Evolutionary conservation across 2,113 vertebrate species (phyloP).

Genomic region (Muscicapa adusta): DNA sequence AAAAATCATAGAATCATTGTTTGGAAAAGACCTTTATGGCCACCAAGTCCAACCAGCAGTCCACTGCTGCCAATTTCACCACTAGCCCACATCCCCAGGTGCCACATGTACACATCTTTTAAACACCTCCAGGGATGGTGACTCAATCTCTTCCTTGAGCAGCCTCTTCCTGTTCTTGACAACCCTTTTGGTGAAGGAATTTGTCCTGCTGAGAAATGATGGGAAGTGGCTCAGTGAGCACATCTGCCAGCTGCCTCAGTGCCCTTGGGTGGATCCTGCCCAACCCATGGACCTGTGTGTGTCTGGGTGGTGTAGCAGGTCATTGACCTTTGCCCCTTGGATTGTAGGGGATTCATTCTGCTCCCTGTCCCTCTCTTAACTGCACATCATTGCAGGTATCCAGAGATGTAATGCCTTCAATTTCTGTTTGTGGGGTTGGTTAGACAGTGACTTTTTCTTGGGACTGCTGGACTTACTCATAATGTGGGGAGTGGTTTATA

Average conservation of each 20-base stretch:
- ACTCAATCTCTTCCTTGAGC: neutral
- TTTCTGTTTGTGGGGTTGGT: neutral
- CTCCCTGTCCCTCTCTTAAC: neutral
- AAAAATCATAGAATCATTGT: neutral
- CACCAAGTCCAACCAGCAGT: neutral
- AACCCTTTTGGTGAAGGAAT: neutral
- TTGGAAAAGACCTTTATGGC: neutral
- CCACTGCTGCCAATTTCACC: neutral
- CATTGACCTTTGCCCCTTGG: neutral
- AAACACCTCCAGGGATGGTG: neutral
- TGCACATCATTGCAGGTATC: neutral
- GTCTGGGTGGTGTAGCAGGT: neutral
- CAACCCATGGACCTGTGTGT: neutral
- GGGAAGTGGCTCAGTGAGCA: neutral
- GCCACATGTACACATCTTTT: neutral
- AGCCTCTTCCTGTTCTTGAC: neutral
- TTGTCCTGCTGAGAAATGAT: neutral
- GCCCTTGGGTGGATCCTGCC: neutral
- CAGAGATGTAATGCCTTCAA: neutral
- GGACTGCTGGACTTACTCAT: neutral
- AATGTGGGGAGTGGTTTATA: neutral
- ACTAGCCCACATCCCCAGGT: neutral
- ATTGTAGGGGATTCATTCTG: neutral
- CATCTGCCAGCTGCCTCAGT: neutral
- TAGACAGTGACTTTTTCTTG: neutral